Percentiles rank a stretch among this genome's conserved stretches.
phyloP scores from a whole-genome alignment of 2,888 invertebrate species.

The Drosophila silvestris region DNA sequence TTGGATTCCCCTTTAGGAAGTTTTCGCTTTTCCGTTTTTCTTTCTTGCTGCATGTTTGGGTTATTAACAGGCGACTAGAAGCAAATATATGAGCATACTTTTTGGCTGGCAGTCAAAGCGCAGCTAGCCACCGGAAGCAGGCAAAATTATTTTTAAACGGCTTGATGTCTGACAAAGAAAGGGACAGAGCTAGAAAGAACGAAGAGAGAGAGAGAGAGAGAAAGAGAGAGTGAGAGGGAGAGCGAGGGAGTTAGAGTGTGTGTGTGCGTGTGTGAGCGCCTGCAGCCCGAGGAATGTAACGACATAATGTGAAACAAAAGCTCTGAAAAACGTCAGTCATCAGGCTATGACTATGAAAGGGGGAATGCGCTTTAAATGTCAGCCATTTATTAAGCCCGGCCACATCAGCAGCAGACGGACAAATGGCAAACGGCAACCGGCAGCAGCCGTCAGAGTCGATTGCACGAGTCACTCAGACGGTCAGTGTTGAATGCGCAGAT shows the following conservation, averaged over 20 bases:
- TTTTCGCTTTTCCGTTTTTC: slow-evolving; percentile 18
- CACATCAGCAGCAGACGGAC: slow-evolving; percentile 53
- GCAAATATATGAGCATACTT: slow-evolving; percentile 70
- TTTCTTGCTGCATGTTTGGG: slow-evolving; percentile 41
- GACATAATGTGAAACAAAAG: slow-evolving; percentile 67
- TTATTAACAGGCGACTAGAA: slow-evolving; percentile 64
- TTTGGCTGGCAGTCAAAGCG: slow-evolving; percentile 67
- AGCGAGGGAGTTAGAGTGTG: slow-evolving; percentile 8
- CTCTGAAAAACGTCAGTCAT: slow-evolving; percentile 62
- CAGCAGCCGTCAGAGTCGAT: slow-evolving; percentile 48
- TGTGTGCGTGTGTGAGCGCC: slow-evolving; percentile 17
- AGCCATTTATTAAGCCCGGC: slow-evolving; percentile 69
- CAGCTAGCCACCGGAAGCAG: slow-evolving; percentile 69
- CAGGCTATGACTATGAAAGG: slow-evolving; percentile 23
- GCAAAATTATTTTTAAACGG: slow-evolving; percentile 78
- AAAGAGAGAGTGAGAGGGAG: neutral
- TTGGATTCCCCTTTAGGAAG: slow-evolving; percentile 21
- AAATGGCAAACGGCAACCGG: slow-evolving; percentile 26
- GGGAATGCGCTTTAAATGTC: slow-evolving; percentile 67
- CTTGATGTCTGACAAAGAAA: slow-evolving; percentile 46
- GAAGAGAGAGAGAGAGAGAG: neutral
- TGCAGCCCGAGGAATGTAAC: slow-evolving; percentile 51
- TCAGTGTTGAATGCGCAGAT: slow-evolving; percentile 52
- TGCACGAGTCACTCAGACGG: slow-evolving; percentile 53
- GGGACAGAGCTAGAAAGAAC: slow-evolving; percentile 4